A percentile compares a stretch with the other conserved stretches of the same genome.
These are phyloP conservation scores for Choreutis nemorana DNA, from an alignment of 2,888 invertebrate genomes.

Conservation along the genomic window DNA sequence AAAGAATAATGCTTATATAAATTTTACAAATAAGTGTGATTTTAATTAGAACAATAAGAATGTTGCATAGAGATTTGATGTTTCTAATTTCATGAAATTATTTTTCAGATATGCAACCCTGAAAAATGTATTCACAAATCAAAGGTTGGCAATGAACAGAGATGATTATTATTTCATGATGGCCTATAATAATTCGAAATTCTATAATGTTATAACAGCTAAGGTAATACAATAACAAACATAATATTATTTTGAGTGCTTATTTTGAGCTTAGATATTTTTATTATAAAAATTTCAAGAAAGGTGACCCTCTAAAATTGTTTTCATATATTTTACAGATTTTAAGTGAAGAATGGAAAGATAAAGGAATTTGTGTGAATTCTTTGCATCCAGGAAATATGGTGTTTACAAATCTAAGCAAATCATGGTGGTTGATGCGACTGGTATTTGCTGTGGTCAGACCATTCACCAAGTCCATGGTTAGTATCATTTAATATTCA, in stretches of 20 bases:
- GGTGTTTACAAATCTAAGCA: constrained; percentile 78
- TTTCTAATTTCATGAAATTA: background rate
- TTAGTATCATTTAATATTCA: constrained; percentile 38
- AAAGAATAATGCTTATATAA: background rate
- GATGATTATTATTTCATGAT: constrained; percentile 81
- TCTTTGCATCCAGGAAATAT: constrained; percentile 92
- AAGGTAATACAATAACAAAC: constrained; percentile 65
- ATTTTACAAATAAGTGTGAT: too few species aligned
- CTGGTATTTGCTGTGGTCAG: constrained; percentile 81
- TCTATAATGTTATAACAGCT: constrained; percentile 87
- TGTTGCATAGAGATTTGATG: too few species aligned
- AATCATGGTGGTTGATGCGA: constrained; percentile 87
- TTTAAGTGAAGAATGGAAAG: constrained; percentile 68
- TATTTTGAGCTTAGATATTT: constrained; percentile 1
- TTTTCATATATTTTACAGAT: constrained; percentile 27
- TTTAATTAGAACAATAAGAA: too few species aligned
- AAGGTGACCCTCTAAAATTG: background rate
- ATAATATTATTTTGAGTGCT: background rate
- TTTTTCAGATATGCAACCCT: constrained; percentile 46
- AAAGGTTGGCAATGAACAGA: constrained; percentile 73
- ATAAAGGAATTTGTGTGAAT: constrained; percentile 75
- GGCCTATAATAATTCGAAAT: constrained; percentile 91
- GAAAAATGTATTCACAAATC: constrained; percentile 60
- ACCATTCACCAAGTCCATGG: constrained; percentile 95
- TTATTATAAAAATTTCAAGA: background rate